phyloP scores from a whole-genome alignment of 1,140 invertebrate genomes.

The Schlechtendalia chinensis region DNA sequence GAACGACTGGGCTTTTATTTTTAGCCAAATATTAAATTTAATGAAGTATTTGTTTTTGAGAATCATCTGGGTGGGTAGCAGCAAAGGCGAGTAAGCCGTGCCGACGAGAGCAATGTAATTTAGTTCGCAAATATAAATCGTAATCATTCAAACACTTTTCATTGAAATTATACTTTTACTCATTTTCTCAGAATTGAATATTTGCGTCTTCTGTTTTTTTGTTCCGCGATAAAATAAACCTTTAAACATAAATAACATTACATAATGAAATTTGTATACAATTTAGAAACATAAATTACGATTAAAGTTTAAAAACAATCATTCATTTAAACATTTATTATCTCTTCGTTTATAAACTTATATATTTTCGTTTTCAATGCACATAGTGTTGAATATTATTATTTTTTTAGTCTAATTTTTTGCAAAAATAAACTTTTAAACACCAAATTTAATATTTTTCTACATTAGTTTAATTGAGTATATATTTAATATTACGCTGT shows the following conservation, averaged over 20 bases:
- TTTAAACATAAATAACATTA: background rate
- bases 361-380: no score
- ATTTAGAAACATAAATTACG: background rate
- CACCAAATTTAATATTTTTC: no score
- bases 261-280: background rate
- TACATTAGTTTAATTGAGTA: no score
- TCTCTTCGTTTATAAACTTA: no score
- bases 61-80: background rate
- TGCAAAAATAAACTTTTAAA: no score
- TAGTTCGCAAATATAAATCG: background rate
- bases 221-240: background rate
- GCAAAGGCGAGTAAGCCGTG: background rate
- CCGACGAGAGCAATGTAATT: background rate
- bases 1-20: background rate
- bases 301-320: background rate
- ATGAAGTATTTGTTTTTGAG: background rate
- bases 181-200: background rate
- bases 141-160: slow-evolving; percentile 13
- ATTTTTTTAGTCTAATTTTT: no score
- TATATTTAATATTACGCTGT: no score
- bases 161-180: background rate
- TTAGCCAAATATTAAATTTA: background rate
- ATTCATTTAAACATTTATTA: no score
- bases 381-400: no score
- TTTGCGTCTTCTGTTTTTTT: background rate